These are phyloP conservation scores for Yponomeuta malinellus DNA, from an alignment of 2,888 invertebrate species.

Conservation along the genomic window DNA sequence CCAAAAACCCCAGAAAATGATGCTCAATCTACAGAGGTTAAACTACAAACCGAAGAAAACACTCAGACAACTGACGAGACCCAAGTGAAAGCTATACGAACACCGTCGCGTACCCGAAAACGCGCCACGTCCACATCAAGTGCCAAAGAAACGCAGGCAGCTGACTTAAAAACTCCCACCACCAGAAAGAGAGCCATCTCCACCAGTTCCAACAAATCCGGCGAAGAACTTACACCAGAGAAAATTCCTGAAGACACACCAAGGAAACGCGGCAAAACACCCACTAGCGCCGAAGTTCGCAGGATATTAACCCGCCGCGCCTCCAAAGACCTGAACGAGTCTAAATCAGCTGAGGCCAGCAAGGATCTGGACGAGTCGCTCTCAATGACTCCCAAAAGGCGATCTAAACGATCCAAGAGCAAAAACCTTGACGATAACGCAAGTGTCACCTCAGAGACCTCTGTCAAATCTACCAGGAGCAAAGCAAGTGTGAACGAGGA, in stretches of 20 bases:
- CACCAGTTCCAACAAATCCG: slow-evolving; percentile 38
- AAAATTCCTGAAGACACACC: slow-evolving; percentile 26
- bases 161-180: slow-evolving; percentile 36
- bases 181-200: slow-evolving; percentile 53
- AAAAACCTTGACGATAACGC: slow-evolving; percentile 52
- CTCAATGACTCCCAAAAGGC: slow-evolving; percentile 42
- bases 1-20: slow-evolving; percentile 21
- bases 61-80: slow-evolving; percentile 15
- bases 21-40: slow-evolving; percentile 15
- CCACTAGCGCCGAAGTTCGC: slow-evolving; percentile 47
- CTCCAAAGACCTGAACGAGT: slow-evolving; percentile 51
- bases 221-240: slow-evolving; percentile 38
- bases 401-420: slow-evolving; percentile 37
- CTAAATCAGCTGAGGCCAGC: slow-evolving; percentile 35
- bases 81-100: background rate
- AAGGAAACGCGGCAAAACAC: slow-evolving; percentile 43
- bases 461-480: slow-evolving; percentile 42
- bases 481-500: slow-evolving; percentile 33
- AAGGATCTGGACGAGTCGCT: slow-evolving; percentile 8
- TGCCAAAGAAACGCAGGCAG: slow-evolving; percentile 21
- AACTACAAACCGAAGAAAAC: slow-evolving; percentile 19
- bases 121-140: slow-evolving; percentile 2
- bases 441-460: slow-evolving; percentile 51
- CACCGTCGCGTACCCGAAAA: background rate
- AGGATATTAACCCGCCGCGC: slow-evolving; percentile 56